Conservation (phyloP, 2,113 vertebrate species). For the Lepus timidus region DNA sequence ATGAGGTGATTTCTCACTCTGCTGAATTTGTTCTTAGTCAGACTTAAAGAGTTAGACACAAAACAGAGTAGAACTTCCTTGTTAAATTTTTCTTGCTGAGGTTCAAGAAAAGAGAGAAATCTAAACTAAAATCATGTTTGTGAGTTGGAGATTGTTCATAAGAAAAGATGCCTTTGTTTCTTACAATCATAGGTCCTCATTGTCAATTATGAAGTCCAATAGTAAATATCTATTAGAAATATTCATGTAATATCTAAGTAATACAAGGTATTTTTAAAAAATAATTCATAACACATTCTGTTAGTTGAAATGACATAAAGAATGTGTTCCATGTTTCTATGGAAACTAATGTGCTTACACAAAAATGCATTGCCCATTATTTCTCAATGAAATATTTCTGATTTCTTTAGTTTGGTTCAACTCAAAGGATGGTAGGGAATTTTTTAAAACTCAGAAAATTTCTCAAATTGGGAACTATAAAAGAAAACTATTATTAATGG, state of each 20-base stretch:
- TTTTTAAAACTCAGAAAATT: constrained; percentile 13
- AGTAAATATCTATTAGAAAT: constrained; percentile 55
- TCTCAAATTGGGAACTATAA: constrained; percentile 37
- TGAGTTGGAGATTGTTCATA: constrained; percentile 22
- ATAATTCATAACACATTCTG: constrained; percentile 64
- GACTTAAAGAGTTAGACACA: constrained; percentile 62
- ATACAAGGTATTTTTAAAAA: constrained; percentile 71
- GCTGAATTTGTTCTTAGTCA: constrained; percentile 66
- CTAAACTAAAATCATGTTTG: not conserved
- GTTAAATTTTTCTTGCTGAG: constrained; percentile 62
- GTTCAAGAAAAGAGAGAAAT: constrained; percentile 11
- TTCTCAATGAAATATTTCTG: constrained; percentile 62
- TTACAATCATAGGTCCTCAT: not conserved
- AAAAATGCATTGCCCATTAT: constrained; percentile 61
- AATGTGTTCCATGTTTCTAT: constrained; percentile 67
- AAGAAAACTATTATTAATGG: not conserved
- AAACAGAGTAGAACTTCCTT: constrained; percentile 61
- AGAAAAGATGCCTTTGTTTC: constrained; percentile 43
- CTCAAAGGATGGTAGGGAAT: not conserved
- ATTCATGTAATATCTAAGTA: constrained; percentile 23
- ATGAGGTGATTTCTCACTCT: constrained; percentile 76
- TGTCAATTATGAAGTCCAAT: constrained; percentile 47
- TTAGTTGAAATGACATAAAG: constrained; percentile 65
- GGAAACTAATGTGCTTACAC: constrained; percentile 65
- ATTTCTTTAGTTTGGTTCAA: constrained; percentile 56